Conservation (phyloP, 2,797 vertebrate genomes). For the Pristis pectinata region DNA sequence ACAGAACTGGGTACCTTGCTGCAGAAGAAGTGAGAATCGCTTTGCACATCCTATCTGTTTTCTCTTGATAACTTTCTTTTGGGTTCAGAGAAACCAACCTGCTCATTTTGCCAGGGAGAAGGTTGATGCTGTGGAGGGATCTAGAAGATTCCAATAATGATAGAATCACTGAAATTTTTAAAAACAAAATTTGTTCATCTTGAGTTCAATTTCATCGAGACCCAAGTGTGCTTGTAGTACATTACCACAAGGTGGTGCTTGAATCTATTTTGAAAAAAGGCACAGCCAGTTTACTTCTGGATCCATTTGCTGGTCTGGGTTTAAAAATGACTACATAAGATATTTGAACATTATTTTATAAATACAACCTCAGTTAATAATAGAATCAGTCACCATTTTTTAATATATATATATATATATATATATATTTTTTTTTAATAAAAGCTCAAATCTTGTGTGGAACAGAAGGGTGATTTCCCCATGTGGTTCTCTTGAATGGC, state of each 20-base stretch:
- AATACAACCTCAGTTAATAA: neutral
- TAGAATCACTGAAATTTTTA: neutral
- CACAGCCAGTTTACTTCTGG: neutral
- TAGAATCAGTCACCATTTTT: neutral
- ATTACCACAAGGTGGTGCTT: constrained; percentile 30
- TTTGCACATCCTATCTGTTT: neutral
- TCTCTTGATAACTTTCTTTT: neutral
- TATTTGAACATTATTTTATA: neutral
- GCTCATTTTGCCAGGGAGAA: neutral
- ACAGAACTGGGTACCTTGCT: neutral
- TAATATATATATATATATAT: too few species aligned
- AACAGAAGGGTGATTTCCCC: neutral
- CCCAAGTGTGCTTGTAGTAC: neutral
- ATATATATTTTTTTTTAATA: neutral
- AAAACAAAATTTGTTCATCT: neutral
- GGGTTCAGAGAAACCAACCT: neutral
- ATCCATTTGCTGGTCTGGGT: neutral
- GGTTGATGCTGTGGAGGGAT: neutral
- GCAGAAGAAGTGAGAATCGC: neutral
- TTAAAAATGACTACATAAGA: neutral
- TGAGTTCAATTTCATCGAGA: neutral
- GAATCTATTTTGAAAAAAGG: neutral
- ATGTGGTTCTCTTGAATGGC: neutral
- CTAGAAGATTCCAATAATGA: neutral
- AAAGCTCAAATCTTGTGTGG: neutral